These are phyloP conservation scores for Slavum lentiscoides DNA, from an alignment of 2,888 invertebrate species.

Conservation along the genomic window DNA sequence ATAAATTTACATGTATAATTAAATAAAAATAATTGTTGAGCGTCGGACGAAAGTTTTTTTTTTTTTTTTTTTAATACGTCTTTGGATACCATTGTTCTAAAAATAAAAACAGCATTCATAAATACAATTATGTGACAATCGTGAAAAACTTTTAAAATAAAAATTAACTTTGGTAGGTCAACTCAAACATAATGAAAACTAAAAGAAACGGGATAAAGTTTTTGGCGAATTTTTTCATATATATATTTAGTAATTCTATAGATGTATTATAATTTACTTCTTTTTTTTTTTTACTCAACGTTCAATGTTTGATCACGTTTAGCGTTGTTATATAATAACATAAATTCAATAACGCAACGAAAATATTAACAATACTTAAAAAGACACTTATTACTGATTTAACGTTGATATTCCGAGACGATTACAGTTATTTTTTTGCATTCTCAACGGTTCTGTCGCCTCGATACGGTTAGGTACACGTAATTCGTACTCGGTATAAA, in stretches of 20 bases:
- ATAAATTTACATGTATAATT: slow-evolving; percentile 28
- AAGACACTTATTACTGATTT: background rate
- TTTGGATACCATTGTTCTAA: slow-evolving; percentile 27
- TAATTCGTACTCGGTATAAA: slow-evolving; percentile 16
- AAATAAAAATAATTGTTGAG: background rate
- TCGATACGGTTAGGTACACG: background rate
- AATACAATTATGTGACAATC: slow-evolving; percentile 29
- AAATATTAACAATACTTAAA: background rate
- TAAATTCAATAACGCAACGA: too few relatives aligned
- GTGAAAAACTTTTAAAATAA: slow-evolving; percentile 39
- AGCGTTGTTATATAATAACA: background rate
- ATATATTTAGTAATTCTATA: background rate
- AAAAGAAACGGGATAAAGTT: background rate
- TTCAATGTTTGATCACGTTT: slow-evolving; percentile 7
- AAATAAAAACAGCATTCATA: slow-evolving; percentile 20
- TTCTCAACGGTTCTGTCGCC: too few relatives aligned
- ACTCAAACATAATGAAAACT: background rate
- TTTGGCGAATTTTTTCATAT: background rate
- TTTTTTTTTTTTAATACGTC: slow-evolving; percentile 26
- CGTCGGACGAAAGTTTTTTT: slow-evolving; percentile 9
- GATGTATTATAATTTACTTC: background rate
- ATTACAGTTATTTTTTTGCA: background rate
- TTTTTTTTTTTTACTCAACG: too few relatives aligned
- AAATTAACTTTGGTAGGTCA: slow-evolving; percentile 31
- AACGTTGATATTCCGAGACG: too few relatives aligned